A percentile compares a stretch with the other conserved stretches of the same genome.
Evolutionary conservation across 2,797 vertebrate genomes (phyloP).

Genomic region (Rallus crepitans): DNA sequence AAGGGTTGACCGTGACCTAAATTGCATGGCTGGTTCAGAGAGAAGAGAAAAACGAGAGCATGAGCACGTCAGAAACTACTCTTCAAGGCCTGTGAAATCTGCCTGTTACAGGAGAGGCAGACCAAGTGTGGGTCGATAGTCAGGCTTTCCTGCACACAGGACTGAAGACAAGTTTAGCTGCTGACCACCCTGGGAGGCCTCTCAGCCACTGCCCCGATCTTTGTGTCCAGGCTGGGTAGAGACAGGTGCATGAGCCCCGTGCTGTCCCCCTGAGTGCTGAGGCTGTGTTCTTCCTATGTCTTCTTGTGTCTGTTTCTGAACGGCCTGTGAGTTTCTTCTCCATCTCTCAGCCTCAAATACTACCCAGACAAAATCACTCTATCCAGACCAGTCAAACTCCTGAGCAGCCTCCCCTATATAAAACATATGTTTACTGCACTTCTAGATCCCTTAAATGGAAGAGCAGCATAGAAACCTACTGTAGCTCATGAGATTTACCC

Average conservation of each 20-base stretch:
- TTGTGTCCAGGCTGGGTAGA: background rate
- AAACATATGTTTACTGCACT: background rate
- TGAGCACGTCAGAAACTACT: background rate
- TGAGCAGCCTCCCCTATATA: conserved; percentile 8
- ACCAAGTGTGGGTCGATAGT: background rate
- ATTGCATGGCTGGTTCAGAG: background rate
- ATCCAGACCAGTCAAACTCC: conserved; percentile 9
- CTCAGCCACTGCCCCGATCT: background rate
- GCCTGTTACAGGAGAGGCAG: background rate
- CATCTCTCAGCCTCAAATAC: background rate
- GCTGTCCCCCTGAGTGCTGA: background rate
- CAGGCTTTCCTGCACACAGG: background rate
- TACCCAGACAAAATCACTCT: background rate
- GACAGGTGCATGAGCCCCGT: background rate
- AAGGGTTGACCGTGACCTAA: conserved; percentile 24
- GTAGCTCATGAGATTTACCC: background rate
- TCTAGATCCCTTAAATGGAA: conserved; percentile 54
- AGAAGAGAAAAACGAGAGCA: background rate
- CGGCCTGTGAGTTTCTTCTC: background rate
- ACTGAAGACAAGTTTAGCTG: background rate
- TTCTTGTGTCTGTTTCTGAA: background rate
- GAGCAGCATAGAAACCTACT: background rate
- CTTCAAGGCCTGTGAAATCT: background rate
- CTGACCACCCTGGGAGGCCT: background rate
- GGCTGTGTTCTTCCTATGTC: background rate